Evolutionary conservation across 2,888 invertebrate genomes (phyloP), one percentile per base, ranked within the genome.

Genomic region (Glyphotaelius pellucidus): DNA sequence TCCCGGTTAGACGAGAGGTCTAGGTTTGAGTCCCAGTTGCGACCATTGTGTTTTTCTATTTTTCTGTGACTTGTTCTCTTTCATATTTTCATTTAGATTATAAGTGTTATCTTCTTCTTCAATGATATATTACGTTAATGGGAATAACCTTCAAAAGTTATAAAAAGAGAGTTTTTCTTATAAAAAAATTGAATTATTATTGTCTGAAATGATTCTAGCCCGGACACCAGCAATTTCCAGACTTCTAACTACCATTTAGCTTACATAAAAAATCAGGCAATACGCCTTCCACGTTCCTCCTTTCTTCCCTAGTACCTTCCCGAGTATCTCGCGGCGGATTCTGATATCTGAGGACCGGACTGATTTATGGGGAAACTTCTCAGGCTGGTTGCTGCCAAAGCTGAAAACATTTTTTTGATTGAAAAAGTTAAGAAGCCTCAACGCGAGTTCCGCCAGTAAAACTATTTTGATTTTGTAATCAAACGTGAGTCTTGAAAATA

Each of bases 341-440:
- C 67, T 9, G 67, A 67, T 67, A 67, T 67, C 67, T 25, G 67
- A 67, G 67, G 67, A 67, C 67, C 25, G 67, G 67, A 67, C 67
- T 67, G 67, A 67, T 67, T 67, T 67, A 67, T 67, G 67, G n/a
- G 67, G 9, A 67, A 67, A 67, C 67, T 67, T 67, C 67, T 25
- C 7, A 67, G 19, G 67, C 67, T 67, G 19, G 67, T 9, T n/a
- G 67, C n/a, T 67, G 67, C 67, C 67, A n/a, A 2, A 67, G 67
- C 67, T n/a, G 67, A 67, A 67, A 67, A 67, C 67, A 67, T 67
- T 67, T 67, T 67, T 67, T 67, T 67, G 67, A 67, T 67, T 67
- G 67, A 67, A 67, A 67, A 67, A 67, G 67, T 67, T 67, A n/a
- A 67, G 67, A 67, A 67, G 11, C 67, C 67, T 67, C 67, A 67